phyloP scores from a whole-genome alignment of 2,888 invertebrate species.

The Anaspis maculata region DNA sequence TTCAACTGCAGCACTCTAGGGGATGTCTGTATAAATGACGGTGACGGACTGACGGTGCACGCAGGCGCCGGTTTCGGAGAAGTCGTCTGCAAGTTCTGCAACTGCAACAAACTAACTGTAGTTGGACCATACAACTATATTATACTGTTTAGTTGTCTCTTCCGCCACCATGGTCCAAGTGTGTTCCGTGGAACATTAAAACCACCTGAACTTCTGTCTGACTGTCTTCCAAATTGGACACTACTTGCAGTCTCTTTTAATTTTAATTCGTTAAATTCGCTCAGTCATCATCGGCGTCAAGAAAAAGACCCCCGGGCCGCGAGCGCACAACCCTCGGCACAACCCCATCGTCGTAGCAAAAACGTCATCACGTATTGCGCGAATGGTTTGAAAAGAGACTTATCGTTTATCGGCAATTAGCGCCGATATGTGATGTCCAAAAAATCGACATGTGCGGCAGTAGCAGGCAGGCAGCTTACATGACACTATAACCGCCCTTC shows the following conservation, averaged over 20 bases:
- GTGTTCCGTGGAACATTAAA: slow-evolving; percentile 9
- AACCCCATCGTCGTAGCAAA: background rate
- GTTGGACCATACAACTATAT: no score
- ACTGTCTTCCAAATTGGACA: no score
- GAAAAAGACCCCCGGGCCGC: no score
- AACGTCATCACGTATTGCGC: no score
- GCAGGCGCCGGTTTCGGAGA: slow-evolving; percentile 10
- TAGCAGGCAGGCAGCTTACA: background rate
- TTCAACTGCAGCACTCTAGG: slow-evolving; percentile 9
- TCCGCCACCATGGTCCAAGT: slow-evolving; percentile 6
- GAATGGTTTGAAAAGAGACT: no score
- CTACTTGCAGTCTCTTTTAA: no score
- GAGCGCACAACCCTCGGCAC: background rate
- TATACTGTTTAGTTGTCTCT: no score
- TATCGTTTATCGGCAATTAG: slow-evolving; percentile 2
- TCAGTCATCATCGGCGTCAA: no score
- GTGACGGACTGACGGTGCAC: slow-evolving; percentile 9
- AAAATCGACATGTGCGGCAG: slow-evolving; percentile 1
- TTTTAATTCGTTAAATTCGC: no score
- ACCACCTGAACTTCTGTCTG: no score
- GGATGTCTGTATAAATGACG: slow-evolving; percentile 13
- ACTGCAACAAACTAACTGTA: no score
- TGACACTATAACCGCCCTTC: background rate
- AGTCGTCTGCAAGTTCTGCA: slow-evolving; percentile 7
- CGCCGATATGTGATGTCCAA: background rate